Conservation (phyloP, 2,113 vertebrate genomes). For the Bolborhynchus lineola region DNA sequence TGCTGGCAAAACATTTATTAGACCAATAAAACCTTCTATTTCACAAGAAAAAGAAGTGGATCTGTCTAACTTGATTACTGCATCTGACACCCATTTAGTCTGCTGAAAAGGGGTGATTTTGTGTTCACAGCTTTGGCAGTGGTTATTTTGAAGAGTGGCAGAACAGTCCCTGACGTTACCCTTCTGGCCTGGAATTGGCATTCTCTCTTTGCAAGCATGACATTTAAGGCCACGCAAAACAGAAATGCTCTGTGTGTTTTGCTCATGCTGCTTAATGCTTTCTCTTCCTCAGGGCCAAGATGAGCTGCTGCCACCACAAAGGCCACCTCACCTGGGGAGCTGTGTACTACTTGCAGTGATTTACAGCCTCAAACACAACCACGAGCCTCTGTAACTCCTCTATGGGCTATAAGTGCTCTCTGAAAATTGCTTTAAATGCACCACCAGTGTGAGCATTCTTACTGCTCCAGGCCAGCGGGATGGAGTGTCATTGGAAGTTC, state of each 20-base stretch:
- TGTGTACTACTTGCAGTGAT: not conserved
- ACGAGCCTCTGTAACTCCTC: not conserved
- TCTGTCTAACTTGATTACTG: not conserved
- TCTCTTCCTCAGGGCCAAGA: fast-evolving
- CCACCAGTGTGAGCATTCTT: not conserved
- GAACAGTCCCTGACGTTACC: fast-evolving
- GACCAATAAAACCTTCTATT: not conserved
- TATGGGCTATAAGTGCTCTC: no score
- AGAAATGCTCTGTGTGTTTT: not conserved
- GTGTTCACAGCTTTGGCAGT: not conserved
- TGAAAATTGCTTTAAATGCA: not conserved
- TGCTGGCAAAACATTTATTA: not conserved
- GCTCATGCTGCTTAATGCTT: not conserved
- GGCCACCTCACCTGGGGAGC: not conserved
- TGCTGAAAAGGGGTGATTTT: not conserved
- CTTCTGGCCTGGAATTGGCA: not conserved
- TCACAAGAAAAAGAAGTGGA: not conserved
- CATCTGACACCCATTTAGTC: fast-evolving
- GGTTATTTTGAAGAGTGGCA: not conserved
- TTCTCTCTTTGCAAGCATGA: not conserved
- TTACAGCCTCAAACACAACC: not conserved
- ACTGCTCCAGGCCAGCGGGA: fast-evolving
- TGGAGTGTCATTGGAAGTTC: fast-evolving
- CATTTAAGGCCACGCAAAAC: not conserved
- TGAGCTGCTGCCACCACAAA: not conserved